These are phyloP conservation scores for Eupristina koningsbergeri DNA, from an alignment of 1,140 invertebrate species.

Conservation along the genomic window DNA sequence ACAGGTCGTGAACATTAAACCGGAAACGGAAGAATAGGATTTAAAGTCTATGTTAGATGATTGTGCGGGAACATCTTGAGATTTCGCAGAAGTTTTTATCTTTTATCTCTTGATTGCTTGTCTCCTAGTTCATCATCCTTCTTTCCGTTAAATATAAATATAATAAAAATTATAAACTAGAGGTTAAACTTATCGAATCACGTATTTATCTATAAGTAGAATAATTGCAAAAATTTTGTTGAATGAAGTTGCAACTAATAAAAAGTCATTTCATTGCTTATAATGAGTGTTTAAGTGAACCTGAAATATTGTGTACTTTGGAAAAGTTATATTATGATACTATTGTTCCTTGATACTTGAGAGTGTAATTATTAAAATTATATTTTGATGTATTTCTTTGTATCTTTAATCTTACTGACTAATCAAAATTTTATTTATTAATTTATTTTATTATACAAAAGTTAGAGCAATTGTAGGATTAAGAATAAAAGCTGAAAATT, in stretches of 20 bases:
- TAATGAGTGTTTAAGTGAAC: no score
- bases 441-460: no score
- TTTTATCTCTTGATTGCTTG: background rate
- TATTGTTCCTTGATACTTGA: background rate
- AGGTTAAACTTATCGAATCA: no score
- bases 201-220: no score
- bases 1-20: background rate
- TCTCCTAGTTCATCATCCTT: background rate
- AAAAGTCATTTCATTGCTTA: background rate
- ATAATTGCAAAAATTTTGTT: background rate
- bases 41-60: background rate
- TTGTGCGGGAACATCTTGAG: slow-evolving; percentile 25
- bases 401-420: no score
- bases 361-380: background rate
- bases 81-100: slow-evolving; percentile 6
- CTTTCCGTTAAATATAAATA: no score
- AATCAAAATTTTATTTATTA: no score
- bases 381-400: background rate
- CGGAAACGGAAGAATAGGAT: slow-evolving; percentile 10
- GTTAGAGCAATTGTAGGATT: no score
- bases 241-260: no score
- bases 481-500: no score
- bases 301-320: no score
- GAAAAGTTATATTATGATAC: background rate
- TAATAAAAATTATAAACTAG: no score